Conservation (phyloP, 2,113 vertebrate species). For the Ranitomeya imitator region DNA sequence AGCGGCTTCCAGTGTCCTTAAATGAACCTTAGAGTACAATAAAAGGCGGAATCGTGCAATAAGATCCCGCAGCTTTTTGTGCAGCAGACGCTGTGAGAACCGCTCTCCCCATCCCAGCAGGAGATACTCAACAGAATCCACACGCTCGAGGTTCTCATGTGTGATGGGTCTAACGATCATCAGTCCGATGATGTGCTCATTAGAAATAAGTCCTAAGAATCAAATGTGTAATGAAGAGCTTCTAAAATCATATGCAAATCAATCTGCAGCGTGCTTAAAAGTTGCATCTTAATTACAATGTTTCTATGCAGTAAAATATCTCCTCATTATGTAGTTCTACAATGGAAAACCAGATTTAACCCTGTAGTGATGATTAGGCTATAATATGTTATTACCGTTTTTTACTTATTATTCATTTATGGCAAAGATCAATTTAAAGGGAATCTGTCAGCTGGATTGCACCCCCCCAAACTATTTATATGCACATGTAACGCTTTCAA, state of each 20-base stretch:
- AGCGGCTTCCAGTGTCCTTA: constrained; percentile 42
- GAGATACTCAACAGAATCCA: background rate
- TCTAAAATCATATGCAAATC: background rate
- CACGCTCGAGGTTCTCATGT: background rate
- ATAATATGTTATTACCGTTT: no score
- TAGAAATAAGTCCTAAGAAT: background rate
- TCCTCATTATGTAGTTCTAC: background rate
- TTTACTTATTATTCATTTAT: no score
- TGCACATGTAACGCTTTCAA: no score
- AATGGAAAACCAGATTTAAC: background rate
- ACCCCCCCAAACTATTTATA: no score
- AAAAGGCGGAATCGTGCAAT: constrained; percentile 8
- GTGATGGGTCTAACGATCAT: background rate
- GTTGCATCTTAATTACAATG: background rate
- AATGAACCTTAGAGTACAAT: constrained; percentile 35
- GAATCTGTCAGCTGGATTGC: no score
- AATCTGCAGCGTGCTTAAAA: background rate
- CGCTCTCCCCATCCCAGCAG: background rate
- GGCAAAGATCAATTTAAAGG: no score
- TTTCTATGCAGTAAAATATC: background rate
- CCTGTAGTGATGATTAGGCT: background rate
- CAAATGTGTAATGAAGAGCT: background rate
- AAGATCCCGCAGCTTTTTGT: constrained; percentile 5
- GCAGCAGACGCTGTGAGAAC: background rate
- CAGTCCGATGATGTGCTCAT: background rate